These are phyloP conservation scores for Halesus radiatus DNA, from an alignment of 1,140 invertebrate species.

Conservation along the genomic window DNA sequence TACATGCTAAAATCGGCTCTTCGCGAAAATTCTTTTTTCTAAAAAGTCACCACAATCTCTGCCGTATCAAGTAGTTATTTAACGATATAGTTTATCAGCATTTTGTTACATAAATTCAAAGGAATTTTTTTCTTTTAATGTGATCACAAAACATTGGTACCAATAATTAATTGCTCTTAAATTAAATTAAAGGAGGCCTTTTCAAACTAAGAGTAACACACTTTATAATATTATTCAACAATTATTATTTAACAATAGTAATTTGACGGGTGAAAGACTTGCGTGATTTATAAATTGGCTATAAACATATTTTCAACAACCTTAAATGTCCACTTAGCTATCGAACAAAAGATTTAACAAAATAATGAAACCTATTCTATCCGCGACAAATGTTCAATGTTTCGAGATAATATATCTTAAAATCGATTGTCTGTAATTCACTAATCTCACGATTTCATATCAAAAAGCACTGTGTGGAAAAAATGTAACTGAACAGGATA, in stretches of 20 bases:
- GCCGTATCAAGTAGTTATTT: too few species aligned
- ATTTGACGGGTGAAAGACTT: constrained; percentile 57
- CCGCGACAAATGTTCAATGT: not conserved
- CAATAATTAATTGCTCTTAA: not conserved
- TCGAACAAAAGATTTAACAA: not conserved
- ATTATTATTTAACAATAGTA: constrained; percentile 53
- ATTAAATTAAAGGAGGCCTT: not conserved
- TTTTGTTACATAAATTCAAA: too few species aligned
- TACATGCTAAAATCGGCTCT: constrained; percentile 5
- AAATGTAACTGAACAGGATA: not conserved
- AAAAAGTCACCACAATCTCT: too few species aligned
- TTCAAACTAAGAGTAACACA: not conserved
- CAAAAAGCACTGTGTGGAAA: constrained; percentile 21
- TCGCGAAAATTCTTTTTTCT: too few species aligned
- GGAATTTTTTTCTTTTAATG: too few species aligned
- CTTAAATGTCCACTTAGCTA: constrained; percentile 32
- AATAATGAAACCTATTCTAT: constrained; percentile 1
- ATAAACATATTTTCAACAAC: constrained; percentile 41
- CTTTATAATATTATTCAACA: constrained; percentile 53
- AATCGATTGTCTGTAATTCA: constrained; percentile 1
- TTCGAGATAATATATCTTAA: not conserved
- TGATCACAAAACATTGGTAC: not conserved
- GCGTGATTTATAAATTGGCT: constrained; percentile 54
- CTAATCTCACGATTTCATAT: constrained; percentile 17
- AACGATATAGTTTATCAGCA: too few species aligned